phyloP scores from a whole-genome alignment of 1,140 invertebrate genomes.

The Adoxophyes honmai region DNA sequence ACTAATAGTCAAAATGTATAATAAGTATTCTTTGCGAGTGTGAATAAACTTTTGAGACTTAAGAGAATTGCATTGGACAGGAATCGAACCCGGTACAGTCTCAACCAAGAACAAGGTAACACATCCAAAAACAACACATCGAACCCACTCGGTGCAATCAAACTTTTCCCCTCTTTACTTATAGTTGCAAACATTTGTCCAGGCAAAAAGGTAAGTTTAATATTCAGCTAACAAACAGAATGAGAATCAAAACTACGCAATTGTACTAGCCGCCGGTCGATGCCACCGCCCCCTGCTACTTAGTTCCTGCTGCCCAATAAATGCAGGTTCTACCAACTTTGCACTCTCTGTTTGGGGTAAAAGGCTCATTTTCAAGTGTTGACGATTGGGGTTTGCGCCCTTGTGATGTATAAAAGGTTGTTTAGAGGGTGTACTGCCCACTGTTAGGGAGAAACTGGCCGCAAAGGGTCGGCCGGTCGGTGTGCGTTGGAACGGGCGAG shows the following conservation, averaged over 20 bases:
- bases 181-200: background rate
- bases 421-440: constrained; percentile 67
- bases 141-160: background rate
- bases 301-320: constrained; percentile 47
- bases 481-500: constrained; percentile 39
- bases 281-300: constrained; percentile 43
- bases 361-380: constrained; percentile 30
- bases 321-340: constrained; percentile 17
- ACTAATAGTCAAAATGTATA: too few relatives aligned
- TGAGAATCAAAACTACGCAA: constrained; percentile 69
- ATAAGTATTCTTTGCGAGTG: too few relatives aligned
- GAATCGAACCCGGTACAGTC: too few relatives aligned
- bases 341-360: constrained; percentile 9
- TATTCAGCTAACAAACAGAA: constrained; percentile 34
- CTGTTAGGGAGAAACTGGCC: constrained; percentile 60
- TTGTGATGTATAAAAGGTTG: constrained; percentile 51
- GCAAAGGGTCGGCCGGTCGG: constrained; percentile 58
- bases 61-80: too few relatives aligned
- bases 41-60: too few relatives aligned
- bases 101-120: too few relatives aligned
- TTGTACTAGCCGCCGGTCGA: constrained; percentile 59
- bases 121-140: too few relatives aligned
- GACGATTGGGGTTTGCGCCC: constrained; percentile 36
- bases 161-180: background rate
- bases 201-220: constrained; percentile 16